Base-by-base conservation (phyloP, 2,113 vertebrate genomes). In the Gavialis gangeticus region DNA sequence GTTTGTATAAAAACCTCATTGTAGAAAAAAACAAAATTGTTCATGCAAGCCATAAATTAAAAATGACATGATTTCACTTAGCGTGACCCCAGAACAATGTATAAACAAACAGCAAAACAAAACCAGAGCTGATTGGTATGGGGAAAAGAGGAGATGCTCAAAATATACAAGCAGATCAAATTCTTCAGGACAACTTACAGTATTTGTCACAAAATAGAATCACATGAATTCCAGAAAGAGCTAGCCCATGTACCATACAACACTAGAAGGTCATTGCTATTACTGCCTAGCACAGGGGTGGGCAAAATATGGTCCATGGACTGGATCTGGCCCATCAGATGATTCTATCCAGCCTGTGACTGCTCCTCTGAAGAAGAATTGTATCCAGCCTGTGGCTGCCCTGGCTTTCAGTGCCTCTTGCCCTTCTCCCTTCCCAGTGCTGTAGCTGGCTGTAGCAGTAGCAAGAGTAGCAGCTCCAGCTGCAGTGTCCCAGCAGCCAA, bases 161-260 rank as follows among this genome's bases (percentile, higher is more conserved):
- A 92, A 95, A 79, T 12, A 71, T 34, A 59, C 28, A 85, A 63
- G 21, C 28, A 62, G 30, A 85, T 77, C 0, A 0, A 88, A 88
- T 6, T 85, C 28, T 63, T 84, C 24, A 16, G 89, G 94, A 71
- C 2, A 73, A 6, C 10, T 91, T 54, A 54, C 13, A 34, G 0
- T 63, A 79, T 75, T 79, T 95, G 24, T 25, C 30, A 79, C 75
- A 3, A 88, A 94, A 76, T 14, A 88, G 79, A 96, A 84, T 24
- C 82, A 59, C 34, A 75, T 62, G 59, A 79, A 67, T 58, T 79
- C 2, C 27, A 88, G 62, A 78, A 94, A 82, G 12, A 76, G 5
- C 9, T 59, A 76, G 46, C 30, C 11, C 17, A 55, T 64, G 6
- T 77, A 79, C 79, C 57, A 46, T 54, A 54, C 10, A 18, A 27